Conservation (phyloP, 2,113 vertebrate species). For the Ictalurus punctatus region DNA sequence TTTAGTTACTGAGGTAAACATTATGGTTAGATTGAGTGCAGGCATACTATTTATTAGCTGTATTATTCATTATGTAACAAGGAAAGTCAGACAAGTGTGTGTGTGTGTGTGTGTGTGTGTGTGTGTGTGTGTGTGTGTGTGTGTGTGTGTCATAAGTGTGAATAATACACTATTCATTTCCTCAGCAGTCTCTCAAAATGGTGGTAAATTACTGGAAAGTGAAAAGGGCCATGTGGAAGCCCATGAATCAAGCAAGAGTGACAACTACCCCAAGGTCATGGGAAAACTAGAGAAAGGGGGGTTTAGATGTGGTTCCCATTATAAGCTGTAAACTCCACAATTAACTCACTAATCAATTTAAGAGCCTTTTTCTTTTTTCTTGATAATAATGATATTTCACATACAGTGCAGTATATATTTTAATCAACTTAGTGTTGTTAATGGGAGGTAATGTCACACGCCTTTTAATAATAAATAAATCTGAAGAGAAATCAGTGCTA, state of each 20-base stretch:
- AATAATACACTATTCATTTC: slow-evolving; percentile 1
- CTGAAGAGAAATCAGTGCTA: background rate
- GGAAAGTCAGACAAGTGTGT: background rate
- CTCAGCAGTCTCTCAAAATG: background rate
- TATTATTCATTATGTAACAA: background rate
- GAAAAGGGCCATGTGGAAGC: slow-evolving; percentile 9
- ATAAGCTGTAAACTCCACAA: background rate
- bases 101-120: background rate
- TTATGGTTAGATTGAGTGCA: background rate
- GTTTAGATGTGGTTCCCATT: background rate
- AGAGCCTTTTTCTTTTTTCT: background rate
- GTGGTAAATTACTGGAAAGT: slow-evolving; percentile 12
- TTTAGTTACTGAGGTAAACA: background rate
- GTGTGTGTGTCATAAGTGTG: background rate
- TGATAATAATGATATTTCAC: slow-evolving; percentile 34
- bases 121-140: background rate
- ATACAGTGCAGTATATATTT: background rate
- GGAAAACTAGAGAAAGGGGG: background rate
- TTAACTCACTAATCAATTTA: background rate
- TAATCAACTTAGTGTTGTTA: slow-evolving; percentile 15
- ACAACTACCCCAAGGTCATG: background rate
- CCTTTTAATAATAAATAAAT: slow-evolving; percentile 15
- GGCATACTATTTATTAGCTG: background rate
- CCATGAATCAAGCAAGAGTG: slow-evolving; percentile 26
- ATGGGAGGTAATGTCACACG: slow-evolving; percentile 17